These are phyloP conservation scores for Aphelinus certus DNA, from an alignment of 1,140 invertebrate genomes.

Conservation along the genomic window DNA sequence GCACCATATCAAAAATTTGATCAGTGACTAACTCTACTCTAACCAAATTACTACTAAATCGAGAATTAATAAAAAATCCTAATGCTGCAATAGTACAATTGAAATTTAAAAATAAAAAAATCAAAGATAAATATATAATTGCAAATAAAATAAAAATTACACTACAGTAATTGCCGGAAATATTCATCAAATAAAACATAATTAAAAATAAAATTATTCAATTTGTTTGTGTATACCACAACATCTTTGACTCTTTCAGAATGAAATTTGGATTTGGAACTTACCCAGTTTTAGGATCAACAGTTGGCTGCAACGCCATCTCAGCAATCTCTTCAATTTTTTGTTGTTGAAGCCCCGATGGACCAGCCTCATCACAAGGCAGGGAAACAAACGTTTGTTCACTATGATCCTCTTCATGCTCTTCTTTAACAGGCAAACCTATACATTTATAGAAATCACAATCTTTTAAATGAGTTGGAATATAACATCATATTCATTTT, in stretches of 20 bases:
- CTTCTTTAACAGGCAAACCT: slow-evolving; percentile 63
- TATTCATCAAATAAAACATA: not conserved
- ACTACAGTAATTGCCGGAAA: not conserved
- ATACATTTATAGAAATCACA: not conserved
- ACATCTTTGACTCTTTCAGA: slow-evolving; percentile 60
- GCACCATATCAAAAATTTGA: slow-evolving; percentile 32
- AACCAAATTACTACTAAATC: not conserved
- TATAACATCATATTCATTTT: not conserved
- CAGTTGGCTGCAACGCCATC: slow-evolving; percentile 55
- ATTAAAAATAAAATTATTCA: not conserved
- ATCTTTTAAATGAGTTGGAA: not conserved
- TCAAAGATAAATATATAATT: no score
- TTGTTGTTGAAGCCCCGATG: slow-evolving; percentile 67
- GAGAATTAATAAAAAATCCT: not conserved
- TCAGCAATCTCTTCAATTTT: slow-evolving; percentile 59
- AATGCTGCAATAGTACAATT: not conserved
- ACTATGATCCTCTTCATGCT: slow-evolving; percentile 58
- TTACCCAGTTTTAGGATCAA: slow-evolving; percentile 68
- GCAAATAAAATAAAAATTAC: slow-evolving; percentile 6
- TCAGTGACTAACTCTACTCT: slow-evolving; percentile 45
- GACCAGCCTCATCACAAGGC: slow-evolving; percentile 67
- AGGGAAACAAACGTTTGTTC: slow-evolving; percentile 63
- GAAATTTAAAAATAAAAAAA: no score
- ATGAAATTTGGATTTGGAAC: slow-evolving; percentile 57
- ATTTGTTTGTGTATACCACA: slow-evolving; percentile 58